Percentiles rank a stretch among this genome's conserved stretches.
phyloP scores from a whole-genome alignment of 2,113 vertebrate genomes.

The Paramormyrops kingsleyae region DNA sequence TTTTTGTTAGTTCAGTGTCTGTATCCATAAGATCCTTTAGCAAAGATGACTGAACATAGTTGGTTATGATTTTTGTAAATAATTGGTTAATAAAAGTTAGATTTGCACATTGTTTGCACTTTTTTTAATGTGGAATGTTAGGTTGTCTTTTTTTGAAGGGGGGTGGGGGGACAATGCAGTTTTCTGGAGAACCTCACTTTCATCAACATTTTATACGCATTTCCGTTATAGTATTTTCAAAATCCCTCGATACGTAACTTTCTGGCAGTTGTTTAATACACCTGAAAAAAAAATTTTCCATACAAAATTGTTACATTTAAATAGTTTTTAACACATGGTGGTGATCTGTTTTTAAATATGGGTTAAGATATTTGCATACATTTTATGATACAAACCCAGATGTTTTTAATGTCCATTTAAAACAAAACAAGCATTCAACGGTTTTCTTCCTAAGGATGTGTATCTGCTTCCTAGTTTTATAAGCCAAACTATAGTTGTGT shows the following conservation, averaged over 20 bases:
- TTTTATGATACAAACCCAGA: neutral
- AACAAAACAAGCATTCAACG: neutral
- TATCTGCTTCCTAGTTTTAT: neutral
- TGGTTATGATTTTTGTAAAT: neutral
- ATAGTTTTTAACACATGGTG: neutral
- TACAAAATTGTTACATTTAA: neutral
- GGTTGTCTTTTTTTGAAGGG: neutral
- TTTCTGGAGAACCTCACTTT: neutral
- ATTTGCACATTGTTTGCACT: neutral
- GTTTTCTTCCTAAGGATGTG: neutral
- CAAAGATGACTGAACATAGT: neutral
- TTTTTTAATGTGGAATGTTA: neutral
- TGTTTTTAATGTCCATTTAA: neutral
- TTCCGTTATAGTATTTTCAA: neutral
- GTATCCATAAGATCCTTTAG: neutral
- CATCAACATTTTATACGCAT: neutral
- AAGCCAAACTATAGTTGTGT: neutral
- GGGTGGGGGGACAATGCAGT: neutral
- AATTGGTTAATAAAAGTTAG: neutral
- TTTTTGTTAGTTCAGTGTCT: neutral
- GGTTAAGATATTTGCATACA: neutral
- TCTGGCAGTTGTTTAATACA: neutral
- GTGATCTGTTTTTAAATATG: neutral
- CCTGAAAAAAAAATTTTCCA: neutral
- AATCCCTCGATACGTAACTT: neutral